Evolutionary conservation across 2,888 invertebrate species (phyloP).

Genomic region (Macrostomum cliftonense): DNA sequence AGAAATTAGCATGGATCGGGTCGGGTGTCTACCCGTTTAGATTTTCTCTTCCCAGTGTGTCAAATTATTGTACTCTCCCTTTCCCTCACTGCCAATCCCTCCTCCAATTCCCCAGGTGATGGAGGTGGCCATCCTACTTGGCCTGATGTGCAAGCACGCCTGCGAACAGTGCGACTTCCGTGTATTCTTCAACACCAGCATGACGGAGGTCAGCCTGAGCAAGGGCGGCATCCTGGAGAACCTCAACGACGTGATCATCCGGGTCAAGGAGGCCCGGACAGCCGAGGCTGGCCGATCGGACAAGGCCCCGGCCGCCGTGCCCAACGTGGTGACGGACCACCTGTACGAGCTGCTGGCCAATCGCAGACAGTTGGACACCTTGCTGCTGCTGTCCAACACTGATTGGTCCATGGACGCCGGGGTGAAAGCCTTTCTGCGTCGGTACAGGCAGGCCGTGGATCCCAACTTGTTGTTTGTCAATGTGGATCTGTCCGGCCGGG

Average conservation of each 20-base stretch:
- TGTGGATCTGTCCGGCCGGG: slow-evolving; percentile 13
- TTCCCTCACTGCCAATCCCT: too few relatives aligned
- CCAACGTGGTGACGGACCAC: slow-evolving; percentile 20
- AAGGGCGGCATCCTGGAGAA: slow-evolving; percentile 37
- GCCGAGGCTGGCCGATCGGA: slow-evolving; percentile 11
- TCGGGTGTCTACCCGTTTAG: too few relatives aligned
- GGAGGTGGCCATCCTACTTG: slow-evolving; percentile 34
- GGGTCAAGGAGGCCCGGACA: slow-evolving; percentile 13
- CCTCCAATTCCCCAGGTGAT: slow-evolving; percentile 18
- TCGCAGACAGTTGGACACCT: too few relatives aligned
- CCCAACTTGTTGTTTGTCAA: slow-evolving; percentile 32
- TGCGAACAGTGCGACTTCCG: slow-evolving; percentile 35
- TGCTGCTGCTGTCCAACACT: too few relatives aligned
- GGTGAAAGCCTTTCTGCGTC: slow-evolving; percentile 22
- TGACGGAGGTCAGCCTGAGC: slow-evolving; percentile 25
- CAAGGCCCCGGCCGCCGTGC: slow-evolving; percentile 18
- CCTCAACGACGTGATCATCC: slow-evolving; percentile 18
- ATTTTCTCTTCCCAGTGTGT: too few relatives aligned
- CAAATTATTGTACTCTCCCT: too few relatives aligned
- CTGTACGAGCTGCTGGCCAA: too few relatives aligned
- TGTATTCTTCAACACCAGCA: slow-evolving; percentile 25
- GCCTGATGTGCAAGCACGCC: slow-evolving; percentile 38
- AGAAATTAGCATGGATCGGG: too few relatives aligned
- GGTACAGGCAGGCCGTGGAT: slow-evolving; percentile 32
- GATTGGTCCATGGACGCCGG: background rate